Evolutionary conservation across 2,113 vertebrate genomes (phyloP), one percentile per base, ranked within the genome.

Genomic region (Oceanodroma tethys): DNA sequence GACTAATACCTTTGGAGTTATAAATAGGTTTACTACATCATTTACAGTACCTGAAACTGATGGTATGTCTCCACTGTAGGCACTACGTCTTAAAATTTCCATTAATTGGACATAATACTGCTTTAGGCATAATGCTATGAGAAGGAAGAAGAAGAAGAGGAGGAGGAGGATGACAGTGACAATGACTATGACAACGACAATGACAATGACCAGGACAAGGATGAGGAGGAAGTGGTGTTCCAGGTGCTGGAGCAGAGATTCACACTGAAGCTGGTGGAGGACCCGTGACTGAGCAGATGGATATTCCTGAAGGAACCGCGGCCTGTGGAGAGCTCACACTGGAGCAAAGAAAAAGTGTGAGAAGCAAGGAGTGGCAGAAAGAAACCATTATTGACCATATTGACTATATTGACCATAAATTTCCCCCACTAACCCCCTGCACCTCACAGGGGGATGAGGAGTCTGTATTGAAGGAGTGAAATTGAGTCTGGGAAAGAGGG

Each of bases 151-250:
- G 6, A 30, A 10, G 27, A 53, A 9, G 10, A 53, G 4, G 55
- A n/a, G 4, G 5, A 48, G 9, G 23, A 50, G 3, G 19, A 42
- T 2, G 13, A 67, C 2, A 9, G 16, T 1, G 4, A 9, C 13
- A 16, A 36, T 13, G 7, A 17, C 13, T 34, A 27, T 36, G 40
- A 30, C 6, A 11, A 20, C 19, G 17, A 30, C 53, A 36, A 58
- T 15, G 27, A 53, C 11, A 32, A 53, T 4, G 34, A 56, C 11
- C 20, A 78, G 4, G 36, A 62, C 16, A 18, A 66, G 15, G 18
- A 55, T 1, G 4, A 80, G 16, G n/a, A 80, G 6, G 9, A 66
- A 6, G 23, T 72, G 14, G 6, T 34, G 9, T 42, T 67, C 25
- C 30, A 62, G 26, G 7, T 75, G 15, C 59, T 73, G 14, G 27